Base-by-base conservation (phyloP, 1,140 invertebrate genomes). In the Hermetia illucens region DNA sequence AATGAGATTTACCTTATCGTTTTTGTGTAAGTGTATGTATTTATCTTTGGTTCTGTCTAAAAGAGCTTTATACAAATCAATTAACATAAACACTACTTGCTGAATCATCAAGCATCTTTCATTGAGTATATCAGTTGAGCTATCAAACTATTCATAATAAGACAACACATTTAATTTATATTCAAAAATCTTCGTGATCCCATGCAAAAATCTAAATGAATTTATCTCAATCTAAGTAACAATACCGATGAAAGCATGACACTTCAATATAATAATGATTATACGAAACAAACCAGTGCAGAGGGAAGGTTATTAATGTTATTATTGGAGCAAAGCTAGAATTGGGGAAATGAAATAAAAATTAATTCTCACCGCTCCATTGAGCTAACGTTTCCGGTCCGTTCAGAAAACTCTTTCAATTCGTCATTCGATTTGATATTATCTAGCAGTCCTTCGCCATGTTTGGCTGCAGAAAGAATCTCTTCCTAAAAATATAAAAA, bases 331-430 rank as follows among this genome's bases (percentile, higher is more conserved):
- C 36, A 32, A 21, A 38, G 25, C 36, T 29, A 33, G 18, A 38
- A 38, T 29, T 21, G 13, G 4, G 25, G 20, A 35, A 40, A 15
- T 31, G 9, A 19, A 35, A 47, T 6, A 32, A 36, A 36, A 44
- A 29, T 33, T 16, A 18, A 30, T 24, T 48, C 39, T 44, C 64
- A 87, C 82, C 87, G 83, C 66, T 95, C 88, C 42, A 95, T 80
- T 37, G 89, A 81, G 41, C 88, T 80, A 33, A 94, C 84, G 68
- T 95, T 93, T 48, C 87, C 84, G 38, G 77, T 77, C 61, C 82
- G 70, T 53, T 71, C 69, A 34, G 62, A 69, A 49, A 70, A 67
- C 53, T 56, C 52, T 62, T 67, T 61, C 52, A 67, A 63, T 64
- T 71, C 49, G 52, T 65, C 51, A 62, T 64, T 61, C 16, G 64